A percentile compares a stretch with the other conserved stretches of the same genome.
Conservation (phyloP, 2,113 vertebrate species). For the Gadus chalcogrammus region DNA sequence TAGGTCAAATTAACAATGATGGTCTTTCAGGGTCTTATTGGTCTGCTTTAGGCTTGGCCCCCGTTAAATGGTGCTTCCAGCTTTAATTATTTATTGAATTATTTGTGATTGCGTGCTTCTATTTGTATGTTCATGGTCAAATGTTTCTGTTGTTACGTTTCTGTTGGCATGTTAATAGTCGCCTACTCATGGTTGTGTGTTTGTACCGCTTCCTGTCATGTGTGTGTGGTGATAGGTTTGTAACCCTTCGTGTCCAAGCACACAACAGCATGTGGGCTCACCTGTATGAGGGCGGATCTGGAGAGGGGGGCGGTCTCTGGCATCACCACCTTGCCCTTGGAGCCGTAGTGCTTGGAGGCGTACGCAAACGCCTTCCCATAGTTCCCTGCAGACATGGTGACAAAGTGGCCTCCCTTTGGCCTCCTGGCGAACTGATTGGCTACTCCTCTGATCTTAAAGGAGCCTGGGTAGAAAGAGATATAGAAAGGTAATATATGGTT, state of each 20-base stretch:
- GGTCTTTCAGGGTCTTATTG: too few relatives aligned
- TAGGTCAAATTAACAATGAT: too few relatives aligned
- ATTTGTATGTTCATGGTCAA: too few relatives aligned
- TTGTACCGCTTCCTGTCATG: background rate
- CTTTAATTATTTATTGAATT: too few relatives aligned
- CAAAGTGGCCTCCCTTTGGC: slow-evolving; percentile 52
- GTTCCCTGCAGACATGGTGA: slow-evolving; percentile 79
- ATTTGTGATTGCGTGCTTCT: too few relatives aligned
- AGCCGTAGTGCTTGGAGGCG: slow-evolving; percentile 70
- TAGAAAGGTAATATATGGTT: too few relatives aligned
- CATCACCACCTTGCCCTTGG: slow-evolving; percentile 76
- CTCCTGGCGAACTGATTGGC: slow-evolving; percentile 74
- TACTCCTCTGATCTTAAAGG: slow-evolving; percentile 78
- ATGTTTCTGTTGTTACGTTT: background rate
- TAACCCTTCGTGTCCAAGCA: too few relatives aligned
- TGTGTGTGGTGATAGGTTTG: background rate
- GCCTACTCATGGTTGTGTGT: background rate
- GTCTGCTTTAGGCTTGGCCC: too few relatives aligned
- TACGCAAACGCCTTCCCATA: slow-evolving; percentile 78
- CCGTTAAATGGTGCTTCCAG: too few relatives aligned
- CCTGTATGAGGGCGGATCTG: slow-evolving; percentile 70
- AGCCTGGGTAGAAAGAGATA: slow-evolving; percentile 54
- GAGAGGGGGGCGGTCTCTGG: slow-evolving; percentile 69
- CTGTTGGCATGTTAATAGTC: too few relatives aligned
- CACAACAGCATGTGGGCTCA: slow-evolving; percentile 17